Percentiles rank a stretch among this genome's conserved stretches.
Conservation (phyloP, 2,113 vertebrate species). For the Lycaon pictus region DNA sequence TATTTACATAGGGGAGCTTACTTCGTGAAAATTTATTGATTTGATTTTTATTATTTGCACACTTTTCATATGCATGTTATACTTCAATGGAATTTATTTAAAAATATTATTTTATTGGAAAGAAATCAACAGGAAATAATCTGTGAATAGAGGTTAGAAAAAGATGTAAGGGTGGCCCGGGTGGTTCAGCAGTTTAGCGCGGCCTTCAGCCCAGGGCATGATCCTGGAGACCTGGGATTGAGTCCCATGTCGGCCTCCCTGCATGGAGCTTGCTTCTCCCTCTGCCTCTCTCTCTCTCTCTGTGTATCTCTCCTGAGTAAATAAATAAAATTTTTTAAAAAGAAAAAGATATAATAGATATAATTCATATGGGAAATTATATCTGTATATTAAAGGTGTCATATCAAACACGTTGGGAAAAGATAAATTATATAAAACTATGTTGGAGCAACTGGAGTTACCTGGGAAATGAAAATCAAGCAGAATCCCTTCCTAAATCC, state of each 20-base stretch:
- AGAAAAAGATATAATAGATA: neutral
- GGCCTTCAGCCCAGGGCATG: too few species aligned
- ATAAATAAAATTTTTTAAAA: too few species aligned
- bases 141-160: neutral
- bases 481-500: neutral
- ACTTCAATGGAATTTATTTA: neutral
- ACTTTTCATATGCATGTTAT: neutral
- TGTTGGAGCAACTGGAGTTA: neutral
- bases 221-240: too few species aligned
- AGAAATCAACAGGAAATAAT: neutral
- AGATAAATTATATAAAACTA: neutral
- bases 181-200: too few species aligned
- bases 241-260: too few species aligned
- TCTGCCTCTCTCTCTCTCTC: too few species aligned
- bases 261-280: too few species aligned
- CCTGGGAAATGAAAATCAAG: slow-evolving; percentile 3
- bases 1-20: neutral
- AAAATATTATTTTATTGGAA: neutral
- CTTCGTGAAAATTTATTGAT: neutral
- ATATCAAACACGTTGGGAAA: neutral
- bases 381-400: neutral
- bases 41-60: neutral
- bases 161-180: neutral
- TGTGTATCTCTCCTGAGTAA: too few species aligned
- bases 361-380: neutral